phyloP scores from a whole-genome alignment of 2,888 invertebrate species.

The Halocaridina rubra region DNA sequence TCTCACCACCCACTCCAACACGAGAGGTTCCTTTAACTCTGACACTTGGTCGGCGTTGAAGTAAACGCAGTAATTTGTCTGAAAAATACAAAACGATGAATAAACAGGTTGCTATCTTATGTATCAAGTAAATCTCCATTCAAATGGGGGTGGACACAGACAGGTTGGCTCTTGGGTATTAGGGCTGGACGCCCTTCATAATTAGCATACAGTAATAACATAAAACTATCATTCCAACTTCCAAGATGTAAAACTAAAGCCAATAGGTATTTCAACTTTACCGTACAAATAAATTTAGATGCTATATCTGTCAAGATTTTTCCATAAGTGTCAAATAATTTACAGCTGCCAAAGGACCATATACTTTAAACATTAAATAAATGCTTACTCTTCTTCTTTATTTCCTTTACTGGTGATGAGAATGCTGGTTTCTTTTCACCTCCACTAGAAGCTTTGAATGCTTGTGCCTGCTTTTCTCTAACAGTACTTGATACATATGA shows the following conservation, averaged over 20 bases:
- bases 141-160: not conserved
- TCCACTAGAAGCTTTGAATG: constrained; percentile 43
- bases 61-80: constrained; percentile 57
- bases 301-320: too few species aligned
- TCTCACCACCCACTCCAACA: constrained; percentile 24
- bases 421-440: constrained; percentile 53
- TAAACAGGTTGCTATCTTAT: too few species aligned
- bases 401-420: constrained; percentile 43
- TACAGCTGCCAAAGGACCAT: not conserved
- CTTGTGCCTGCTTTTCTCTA: constrained; percentile 57
- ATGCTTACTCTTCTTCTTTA: constrained; percentile 61
- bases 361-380: too few species aligned
- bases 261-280: not conserved
- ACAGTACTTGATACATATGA: constrained; percentile 63
- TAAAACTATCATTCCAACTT: not conserved
- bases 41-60: constrained; percentile 59
- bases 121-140: not conserved
- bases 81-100: not conserved
- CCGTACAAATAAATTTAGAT: too few species aligned
- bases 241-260: not conserved
- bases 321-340: too few species aligned
- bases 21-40: constrained; percentile 38
- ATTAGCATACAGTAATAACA: not conserved
- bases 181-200: not conserved
- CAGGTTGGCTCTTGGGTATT: not conserved